Evolutionary conservation across 2,113 vertebrate genomes (phyloP).

Genomic region (Trichomycterus rosablanca): DNA sequence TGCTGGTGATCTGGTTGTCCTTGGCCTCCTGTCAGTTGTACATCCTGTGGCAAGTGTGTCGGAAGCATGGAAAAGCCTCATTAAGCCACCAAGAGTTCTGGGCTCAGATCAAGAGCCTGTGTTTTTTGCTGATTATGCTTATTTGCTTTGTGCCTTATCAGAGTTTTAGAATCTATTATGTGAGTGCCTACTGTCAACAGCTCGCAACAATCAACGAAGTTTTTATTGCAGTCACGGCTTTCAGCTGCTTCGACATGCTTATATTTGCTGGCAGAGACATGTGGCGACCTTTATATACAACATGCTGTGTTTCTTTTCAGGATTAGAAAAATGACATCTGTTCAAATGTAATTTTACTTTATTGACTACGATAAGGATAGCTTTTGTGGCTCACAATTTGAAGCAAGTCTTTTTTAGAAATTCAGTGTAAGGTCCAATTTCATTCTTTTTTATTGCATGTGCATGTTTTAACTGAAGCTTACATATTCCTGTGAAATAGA

Average conservation of each 20-base stretch:
- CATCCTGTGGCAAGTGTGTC: conserved; percentile 55
- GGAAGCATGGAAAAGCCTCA: conserved; percentile 50
- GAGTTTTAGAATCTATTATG: conserved; percentile 70
- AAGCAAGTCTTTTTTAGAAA: too few relatives aligned
- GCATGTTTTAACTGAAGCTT: too few relatives aligned
- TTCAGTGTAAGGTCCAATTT: too few relatives aligned
- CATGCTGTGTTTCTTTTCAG: background rate
- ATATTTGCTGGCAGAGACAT: conserved; percentile 32
- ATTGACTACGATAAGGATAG: too few relatives aligned
- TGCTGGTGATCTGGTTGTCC: conserved; percentile 43
- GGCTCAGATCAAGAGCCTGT: conserved; percentile 77
- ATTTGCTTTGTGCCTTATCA: conserved; percentile 78
- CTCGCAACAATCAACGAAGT: conserved; percentile 63
- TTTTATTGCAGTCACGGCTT: conserved; percentile 68
- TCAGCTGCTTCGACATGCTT: conserved; percentile 74
- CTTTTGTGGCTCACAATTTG: too few relatives aligned
- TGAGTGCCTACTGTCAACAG: background rate
- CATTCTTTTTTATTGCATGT: too few relatives aligned
- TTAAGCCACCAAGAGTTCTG: conserved; percentile 75
- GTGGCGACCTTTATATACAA: background rate
- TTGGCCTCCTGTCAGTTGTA: conserved; percentile 64
- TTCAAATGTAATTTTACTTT: too few relatives aligned
- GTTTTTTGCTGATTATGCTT: conserved; percentile 73
- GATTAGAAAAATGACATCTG: background rate
- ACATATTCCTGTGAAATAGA: too few relatives aligned